These are phyloP conservation scores for Eupithecia pulchellata DNA, from an alignment of 2,888 invertebrate species.

Conservation along the genomic window DNA sequence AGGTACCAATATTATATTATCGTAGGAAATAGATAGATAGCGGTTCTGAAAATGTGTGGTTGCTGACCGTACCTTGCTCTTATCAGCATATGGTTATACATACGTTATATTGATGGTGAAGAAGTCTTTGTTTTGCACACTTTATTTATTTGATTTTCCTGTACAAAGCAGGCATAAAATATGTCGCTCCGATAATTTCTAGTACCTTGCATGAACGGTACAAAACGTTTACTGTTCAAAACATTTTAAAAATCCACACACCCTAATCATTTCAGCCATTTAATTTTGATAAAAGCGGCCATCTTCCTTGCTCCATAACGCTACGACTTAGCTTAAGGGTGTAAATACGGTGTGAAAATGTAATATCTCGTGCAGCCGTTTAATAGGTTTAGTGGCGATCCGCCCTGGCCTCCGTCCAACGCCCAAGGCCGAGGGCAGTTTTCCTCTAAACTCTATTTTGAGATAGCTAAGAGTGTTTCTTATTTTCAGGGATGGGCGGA, in stretches of 20 bases:
- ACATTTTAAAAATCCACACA: neutral
- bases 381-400: slow-evolving; percentile 58
- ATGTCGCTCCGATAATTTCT: too few relatives aligned
- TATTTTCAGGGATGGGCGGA: too few relatives aligned
- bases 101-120: too few relatives aligned
- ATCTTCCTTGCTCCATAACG: neutral
- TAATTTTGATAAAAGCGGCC: neutral
- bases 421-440: slow-evolving; percentile 14
- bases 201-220: too few relatives aligned
- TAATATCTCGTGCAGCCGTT: slow-evolving; percentile 54
- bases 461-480: neutral
- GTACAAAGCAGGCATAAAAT: too few relatives aligned
- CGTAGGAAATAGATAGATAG: too few relatives aligned
- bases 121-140: too few relatives aligned
- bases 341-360: slow-evolving; percentile 54
- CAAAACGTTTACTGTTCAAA: neutral
- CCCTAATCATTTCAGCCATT: neutral
- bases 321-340: slow-evolving; percentile 32
- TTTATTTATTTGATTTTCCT: too few relatives aligned
- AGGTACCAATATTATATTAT: too few relatives aligned
- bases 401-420: slow-evolving; percentile 49
- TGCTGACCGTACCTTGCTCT: too few relatives aligned
- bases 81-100: too few relatives aligned
- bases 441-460: neutral
- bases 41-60: too few relatives aligned